Evolutionary conservation across 2,797 vertebrate species (phyloP), one percentile per base, ranked within the genome.

Genomic region (Scolopax bukidnonensis): DNA sequence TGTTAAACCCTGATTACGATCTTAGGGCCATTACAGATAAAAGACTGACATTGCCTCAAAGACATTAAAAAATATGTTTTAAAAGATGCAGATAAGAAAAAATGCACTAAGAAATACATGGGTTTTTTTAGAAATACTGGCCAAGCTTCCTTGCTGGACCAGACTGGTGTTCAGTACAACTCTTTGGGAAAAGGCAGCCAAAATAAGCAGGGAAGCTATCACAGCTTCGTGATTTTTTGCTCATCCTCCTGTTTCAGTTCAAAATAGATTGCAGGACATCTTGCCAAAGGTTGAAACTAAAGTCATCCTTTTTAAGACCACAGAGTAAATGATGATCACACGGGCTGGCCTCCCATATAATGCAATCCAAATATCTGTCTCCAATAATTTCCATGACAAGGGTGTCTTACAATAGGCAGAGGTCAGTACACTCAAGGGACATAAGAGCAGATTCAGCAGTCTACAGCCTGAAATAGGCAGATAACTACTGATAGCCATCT

Each of bases 251-350:
- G 51, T 84, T 93, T 82, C 36, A 56, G 43, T 84, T 94, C 70
- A 76, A 95, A 96, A 94, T 45, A 80, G 70, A 76, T 59, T 82
- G 67, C 63, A 87, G 77, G 70, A 80, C 68, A 84, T 63, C 51
- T 84, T 93, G 84, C 74, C 93, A 87, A 82, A 82, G 74, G 78
- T 19, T 84, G 86, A 87, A 96, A 84, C 60, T 89, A 40, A 95
- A 91, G 71, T 76, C 47, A 90, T 13, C 8, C 23, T 84, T 94
- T 88, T 56, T 79, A 92, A n/a, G 50, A 70, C 56, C 60, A 79
- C 82, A 56, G 51, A 69, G 63, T 33, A 50, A 76, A 74, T n/a
- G 54, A 94, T 27, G 69, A 90, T 86, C 41, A 61, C 61, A 13
- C 76, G 54, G 47, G 43, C 43, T 84, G 43, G 36, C 61, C 73